Conservation (phyloP, 2,888 invertebrate species). For the Drosophila subsilvestris region DNA sequence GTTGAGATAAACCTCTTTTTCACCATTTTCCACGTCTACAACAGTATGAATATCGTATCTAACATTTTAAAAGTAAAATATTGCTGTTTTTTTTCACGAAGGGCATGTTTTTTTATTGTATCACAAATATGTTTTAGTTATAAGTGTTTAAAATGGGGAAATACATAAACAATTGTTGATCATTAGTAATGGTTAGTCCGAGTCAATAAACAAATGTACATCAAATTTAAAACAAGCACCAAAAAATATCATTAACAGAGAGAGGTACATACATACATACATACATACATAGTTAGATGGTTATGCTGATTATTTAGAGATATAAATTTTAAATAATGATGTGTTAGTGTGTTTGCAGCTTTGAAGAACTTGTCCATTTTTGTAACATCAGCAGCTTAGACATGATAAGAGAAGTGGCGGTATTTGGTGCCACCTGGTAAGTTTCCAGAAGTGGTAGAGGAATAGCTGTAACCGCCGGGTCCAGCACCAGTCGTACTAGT, state of each 20-base stretch:
- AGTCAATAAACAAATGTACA: constrained; percentile 62
- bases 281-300: constrained; percentile 42
- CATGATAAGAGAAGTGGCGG: constrained; percentile 94
- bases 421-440: constrained; percentile 92
- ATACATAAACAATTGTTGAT: constrained; percentile 48
- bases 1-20: neutral
- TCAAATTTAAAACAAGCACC: constrained; percentile 50
- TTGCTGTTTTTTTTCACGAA: constrained; percentile 51
- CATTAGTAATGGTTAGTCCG: constrained; percentile 69
- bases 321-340: constrained; percentile 34
- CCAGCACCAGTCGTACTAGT: constrained; percentile 89
- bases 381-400: constrained; percentile 85
- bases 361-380: constrained; percentile 8
- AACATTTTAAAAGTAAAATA: constrained; percentile 31
- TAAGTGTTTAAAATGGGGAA: constrained; percentile 57
- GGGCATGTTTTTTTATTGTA: constrained; percentile 72
- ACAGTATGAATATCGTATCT: constrained; percentile 81
- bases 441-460: constrained; percentile 90
- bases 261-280: constrained; percentile 30
- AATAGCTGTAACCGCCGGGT: constrained; percentile 94
- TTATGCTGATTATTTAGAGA: constrained; percentile 41
- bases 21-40: constrained; percentile 10
- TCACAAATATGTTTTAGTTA: constrained; percentile 78
- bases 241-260: constrained; percentile 21
- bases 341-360: constrained; percentile 27